Evolutionary conservation across 2,113 vertebrate genomes (phyloP).

Genomic region (Odontophorus gujanensis): DNA sequence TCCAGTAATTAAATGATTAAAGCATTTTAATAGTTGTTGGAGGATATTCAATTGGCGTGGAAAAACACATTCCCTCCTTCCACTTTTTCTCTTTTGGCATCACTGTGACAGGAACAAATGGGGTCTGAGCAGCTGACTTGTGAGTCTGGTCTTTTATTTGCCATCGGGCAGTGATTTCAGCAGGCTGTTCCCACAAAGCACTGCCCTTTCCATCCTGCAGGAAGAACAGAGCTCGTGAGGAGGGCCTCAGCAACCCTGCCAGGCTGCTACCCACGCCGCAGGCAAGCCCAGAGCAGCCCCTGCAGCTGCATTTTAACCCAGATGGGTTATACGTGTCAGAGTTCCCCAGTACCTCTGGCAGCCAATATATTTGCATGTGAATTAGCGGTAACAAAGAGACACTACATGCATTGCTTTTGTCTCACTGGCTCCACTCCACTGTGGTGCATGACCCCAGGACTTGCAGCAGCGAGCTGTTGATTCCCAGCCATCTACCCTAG

Average conservation of each 20-base stretch:
- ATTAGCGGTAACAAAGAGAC: not conserved
- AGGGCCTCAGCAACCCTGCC: not conserved
- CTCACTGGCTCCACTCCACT: not conserved
- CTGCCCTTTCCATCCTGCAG: not conserved
- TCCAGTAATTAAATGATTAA: constrained; percentile 24
- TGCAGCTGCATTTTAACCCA: not conserved
- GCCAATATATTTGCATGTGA: constrained; percentile 18
- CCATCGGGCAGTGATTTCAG: not conserved
- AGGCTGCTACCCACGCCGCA: not conserved
- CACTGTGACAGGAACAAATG: not conserved
- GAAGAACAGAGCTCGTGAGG: not conserved
- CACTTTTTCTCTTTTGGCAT: not conserved
- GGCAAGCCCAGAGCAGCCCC: not conserved
- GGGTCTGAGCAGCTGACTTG: not conserved
- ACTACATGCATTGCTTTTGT: not conserved
- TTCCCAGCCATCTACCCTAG: not conserved
- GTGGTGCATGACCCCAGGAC: not conserved
- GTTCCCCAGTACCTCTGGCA: not conserved
- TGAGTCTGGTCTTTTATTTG: not conserved
- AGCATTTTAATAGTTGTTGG: constrained; percentile 13
- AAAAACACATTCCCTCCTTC: not conserved
- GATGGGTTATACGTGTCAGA: not conserved
- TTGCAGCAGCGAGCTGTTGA: not conserved
- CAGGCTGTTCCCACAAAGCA: not conserved
- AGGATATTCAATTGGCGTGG: not conserved